Percentiles rank a stretch among this genome's conserved stretches.
These are phyloP conservation scores for Yponomeuta cagnagella DNA, from an alignment of 2,888 invertebrate genomes.

Conservation along the genomic window DNA sequence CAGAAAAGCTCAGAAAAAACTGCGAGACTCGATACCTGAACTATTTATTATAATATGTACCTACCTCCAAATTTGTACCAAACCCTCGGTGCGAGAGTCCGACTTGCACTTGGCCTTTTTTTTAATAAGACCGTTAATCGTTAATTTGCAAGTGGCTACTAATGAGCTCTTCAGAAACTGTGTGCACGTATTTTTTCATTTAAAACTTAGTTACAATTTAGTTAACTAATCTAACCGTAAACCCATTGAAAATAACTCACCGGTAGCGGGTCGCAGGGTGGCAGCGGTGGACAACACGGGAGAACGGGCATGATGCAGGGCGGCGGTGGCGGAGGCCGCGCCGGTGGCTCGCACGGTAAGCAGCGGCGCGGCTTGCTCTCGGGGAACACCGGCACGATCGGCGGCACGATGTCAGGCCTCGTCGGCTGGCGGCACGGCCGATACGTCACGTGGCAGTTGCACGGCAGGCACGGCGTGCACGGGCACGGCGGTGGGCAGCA, in stretches of 20 bases:
- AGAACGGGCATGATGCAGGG: conserved; percentile 59
- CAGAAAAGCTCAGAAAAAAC: too few species aligned
- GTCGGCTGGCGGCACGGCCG: conserved; percentile 50
- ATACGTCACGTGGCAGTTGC: conserved; percentile 49
- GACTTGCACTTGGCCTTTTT: too few species aligned
- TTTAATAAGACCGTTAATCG: too few species aligned
- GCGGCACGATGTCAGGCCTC: conserved; percentile 53
- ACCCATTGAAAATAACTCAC: conserved; percentile 30
- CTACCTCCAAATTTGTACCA: too few species aligned
- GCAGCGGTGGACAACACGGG: conserved; percentile 63
- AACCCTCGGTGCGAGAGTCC: too few species aligned
- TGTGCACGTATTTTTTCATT: too few species aligned
- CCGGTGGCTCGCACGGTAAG: conserved; percentile 46
- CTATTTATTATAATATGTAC: too few species aligned
- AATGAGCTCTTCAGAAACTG: too few species aligned
- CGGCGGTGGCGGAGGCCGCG: conserved; percentile 45
- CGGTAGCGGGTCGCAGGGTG: conserved; percentile 61
- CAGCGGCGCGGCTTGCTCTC: conserved; percentile 51
- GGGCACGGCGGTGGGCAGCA: conserved; percentile 56
- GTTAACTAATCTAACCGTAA: too few species aligned
- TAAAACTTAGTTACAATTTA: too few species aligned
- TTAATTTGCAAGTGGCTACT: too few species aligned
- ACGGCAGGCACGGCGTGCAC: conserved; percentile 62
- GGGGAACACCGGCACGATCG: conserved; percentile 60
- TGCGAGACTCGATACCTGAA: too few species aligned